phyloP scores from a whole-genome alignment of 2,888 invertebrate species.

The Nomada goodeniana region DNA sequence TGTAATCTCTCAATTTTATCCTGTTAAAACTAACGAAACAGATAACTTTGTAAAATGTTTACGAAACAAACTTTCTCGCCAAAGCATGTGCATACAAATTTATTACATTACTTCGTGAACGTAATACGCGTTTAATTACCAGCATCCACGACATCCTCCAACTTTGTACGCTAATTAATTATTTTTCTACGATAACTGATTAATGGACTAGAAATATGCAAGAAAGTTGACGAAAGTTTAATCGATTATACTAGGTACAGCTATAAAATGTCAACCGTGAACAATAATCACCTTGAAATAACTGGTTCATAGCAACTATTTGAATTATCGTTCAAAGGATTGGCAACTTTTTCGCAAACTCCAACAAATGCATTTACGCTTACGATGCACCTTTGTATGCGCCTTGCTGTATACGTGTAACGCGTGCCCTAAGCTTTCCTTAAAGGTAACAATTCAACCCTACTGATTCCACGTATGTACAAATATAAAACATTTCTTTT shows the following conservation, averaged over 20 bases:
- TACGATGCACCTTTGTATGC: neutral
- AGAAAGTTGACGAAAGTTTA: slow-evolving; percentile 2
- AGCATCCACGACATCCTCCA: neutral
- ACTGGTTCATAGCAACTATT: slow-evolving; percentile 32
- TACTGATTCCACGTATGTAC: too few species aligned
- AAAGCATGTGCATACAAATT: neutral
- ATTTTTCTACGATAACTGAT: neutral
- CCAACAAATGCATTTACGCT: slow-evolving; percentile 17
- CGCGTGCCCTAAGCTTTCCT: too few species aligned
- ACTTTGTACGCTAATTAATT: neutral
- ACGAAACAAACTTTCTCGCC: neutral
- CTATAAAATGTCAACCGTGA: slow-evolving; percentile 28
- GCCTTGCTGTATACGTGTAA: too few species aligned
- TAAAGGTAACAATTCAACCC: too few species aligned
- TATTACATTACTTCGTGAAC: neutral
- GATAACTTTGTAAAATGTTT: neutral
- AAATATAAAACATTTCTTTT: too few species aligned
- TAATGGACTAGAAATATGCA: neutral
- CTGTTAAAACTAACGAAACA: neutral
- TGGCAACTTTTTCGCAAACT: slow-evolving; percentile 26
- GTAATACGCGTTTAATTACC: neutral
- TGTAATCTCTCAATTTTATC: neutral
- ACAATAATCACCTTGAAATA: slow-evolving; percentile 34
- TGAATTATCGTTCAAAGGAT: slow-evolving; percentile 12
- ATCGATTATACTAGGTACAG: slow-evolving; percentile 22